Conservation (phyloP, 2,113 vertebrate genomes). For the Tyto alba region DNA sequence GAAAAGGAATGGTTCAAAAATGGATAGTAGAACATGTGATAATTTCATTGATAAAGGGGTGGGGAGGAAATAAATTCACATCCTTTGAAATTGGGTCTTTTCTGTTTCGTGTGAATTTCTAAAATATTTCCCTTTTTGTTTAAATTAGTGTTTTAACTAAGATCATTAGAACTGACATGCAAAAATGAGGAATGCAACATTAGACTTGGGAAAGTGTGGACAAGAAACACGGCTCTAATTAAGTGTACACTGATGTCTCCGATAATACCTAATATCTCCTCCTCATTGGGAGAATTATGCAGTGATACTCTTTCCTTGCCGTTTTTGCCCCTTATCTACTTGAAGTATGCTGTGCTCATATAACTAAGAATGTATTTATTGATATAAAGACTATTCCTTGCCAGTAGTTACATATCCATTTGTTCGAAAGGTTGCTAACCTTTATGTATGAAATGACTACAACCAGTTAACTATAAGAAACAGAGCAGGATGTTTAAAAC, state of each 20-base stretch:
- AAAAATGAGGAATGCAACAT: neutral
- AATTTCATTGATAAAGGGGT: neutral
- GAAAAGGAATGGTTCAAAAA: neutral
- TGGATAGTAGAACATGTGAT: neutral
- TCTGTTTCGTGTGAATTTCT: neutral
- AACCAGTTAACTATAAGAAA: neutral
- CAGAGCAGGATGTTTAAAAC: neutral
- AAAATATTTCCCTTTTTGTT: neutral
- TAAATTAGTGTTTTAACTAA: neutral
- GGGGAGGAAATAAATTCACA: too few relatives aligned
- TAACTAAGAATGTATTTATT: neutral
- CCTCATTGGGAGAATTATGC: neutral
- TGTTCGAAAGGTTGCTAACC: neutral
- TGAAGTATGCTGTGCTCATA: neutral
- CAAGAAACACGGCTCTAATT: neutral
- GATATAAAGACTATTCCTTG: neutral
- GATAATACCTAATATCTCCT: neutral
- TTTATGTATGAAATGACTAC: neutral
- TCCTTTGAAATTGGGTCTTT: too few relatives aligned
- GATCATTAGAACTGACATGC: neutral
- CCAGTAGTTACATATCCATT: neutral
- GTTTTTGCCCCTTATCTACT: neutral
- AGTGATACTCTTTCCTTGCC: fast-evolving
- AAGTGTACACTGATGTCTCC: neutral
- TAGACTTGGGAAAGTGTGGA: neutral